A percentile compares a stretch with the other conserved stretches of the same genome.
Conservation (phyloP, 1,140 invertebrate species). For the Drosophila ogumai region DNA sequence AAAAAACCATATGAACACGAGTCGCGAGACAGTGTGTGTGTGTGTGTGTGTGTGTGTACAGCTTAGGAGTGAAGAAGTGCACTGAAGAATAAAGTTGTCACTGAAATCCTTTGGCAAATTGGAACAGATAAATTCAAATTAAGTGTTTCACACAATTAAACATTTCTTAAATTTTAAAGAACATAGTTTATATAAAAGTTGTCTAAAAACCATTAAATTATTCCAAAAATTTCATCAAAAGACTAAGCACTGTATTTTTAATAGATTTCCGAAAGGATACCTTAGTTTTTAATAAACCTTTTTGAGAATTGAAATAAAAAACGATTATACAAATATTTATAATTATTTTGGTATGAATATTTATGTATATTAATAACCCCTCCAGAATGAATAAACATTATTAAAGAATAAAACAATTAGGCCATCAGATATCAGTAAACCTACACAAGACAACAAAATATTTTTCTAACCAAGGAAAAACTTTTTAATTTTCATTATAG, state of each 20-base stretch:
- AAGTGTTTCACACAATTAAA: background rate
- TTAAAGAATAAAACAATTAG: background rate
- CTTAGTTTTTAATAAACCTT: background rate
- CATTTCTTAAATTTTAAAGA: background rate
- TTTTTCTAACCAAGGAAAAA: background rate
- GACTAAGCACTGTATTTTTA: background rate
- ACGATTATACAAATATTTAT: too few species aligned
- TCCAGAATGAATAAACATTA: background rate
- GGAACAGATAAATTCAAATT: background rate
- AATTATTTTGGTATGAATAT: too few species aligned
- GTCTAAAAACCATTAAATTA: background rate
- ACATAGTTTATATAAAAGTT: background rate
- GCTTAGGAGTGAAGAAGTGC: conserved; percentile 43
- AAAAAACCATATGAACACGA: conserved; percentile 73
- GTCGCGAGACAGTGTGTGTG: background rate
- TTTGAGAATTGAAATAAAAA: too few species aligned
- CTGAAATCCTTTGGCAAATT: background rate
- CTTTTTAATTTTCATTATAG: too few species aligned
- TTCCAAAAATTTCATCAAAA: background rate
- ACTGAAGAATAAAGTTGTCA: conserved; percentile 8
- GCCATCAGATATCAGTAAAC: background rate
- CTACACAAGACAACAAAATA: background rate
- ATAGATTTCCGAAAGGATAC: background rate
- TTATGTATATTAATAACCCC: too few species aligned
- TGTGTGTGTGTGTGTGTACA: conserved; percentile 32